These are phyloP conservation scores for Drosophila lini DNA, from an alignment of 1,140 invertebrate species.

Conservation along the genomic window DNA sequence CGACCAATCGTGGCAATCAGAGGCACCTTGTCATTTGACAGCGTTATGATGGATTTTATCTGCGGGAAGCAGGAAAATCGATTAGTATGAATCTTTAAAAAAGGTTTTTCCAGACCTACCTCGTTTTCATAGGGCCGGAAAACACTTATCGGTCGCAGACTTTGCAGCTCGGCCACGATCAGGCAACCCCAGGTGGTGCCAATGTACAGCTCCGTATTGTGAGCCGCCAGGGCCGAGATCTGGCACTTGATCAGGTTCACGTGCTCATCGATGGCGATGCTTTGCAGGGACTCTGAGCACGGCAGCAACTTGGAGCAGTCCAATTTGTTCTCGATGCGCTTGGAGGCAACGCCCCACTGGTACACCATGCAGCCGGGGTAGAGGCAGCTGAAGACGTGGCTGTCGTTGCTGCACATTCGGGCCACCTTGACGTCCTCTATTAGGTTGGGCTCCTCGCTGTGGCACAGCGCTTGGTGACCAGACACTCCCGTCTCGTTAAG, in stretches of 20 bases:
- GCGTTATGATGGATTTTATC: slow-evolving; percentile 84
- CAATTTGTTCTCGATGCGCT: slow-evolving; percentile 90
- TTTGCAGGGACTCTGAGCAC: slow-evolving; percentile 95
- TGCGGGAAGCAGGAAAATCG: slow-evolving; percentile 46
- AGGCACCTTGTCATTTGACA: slow-evolving; percentile 83
- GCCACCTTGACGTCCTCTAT: slow-evolving; percentile 87
- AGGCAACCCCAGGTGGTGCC: slow-evolving; percentile 97
- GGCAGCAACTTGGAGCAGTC: slow-evolving; percentile 96
- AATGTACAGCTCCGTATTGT: slow-evolving; percentile 91
- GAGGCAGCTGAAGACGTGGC: slow-evolving; percentile 91
- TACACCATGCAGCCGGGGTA: slow-evolving; percentile 92
- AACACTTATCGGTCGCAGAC: slow-evolving; percentile 93
- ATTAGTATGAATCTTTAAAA: background rate
- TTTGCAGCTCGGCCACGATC: slow-evolving; percentile 92
- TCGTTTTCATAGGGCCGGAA: slow-evolving; percentile 96
- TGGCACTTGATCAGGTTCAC: slow-evolving; percentile 91
- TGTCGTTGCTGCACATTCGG: slow-evolving; percentile 87
- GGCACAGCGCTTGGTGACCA: slow-evolving; percentile 85
- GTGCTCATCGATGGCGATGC: slow-evolving; percentile 95
- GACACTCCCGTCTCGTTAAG: slow-evolving; percentile 86
- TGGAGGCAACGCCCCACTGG: slow-evolving; percentile 90
- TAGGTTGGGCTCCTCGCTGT: slow-evolving; percentile 79
- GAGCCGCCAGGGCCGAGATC: slow-evolving; percentile 91
- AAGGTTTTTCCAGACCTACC: slow-evolving; percentile 81
- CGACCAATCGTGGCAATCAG: slow-evolving; percentile 92